A percentile compares a stretch with the other conserved stretches of the same genome.
Conservation (phyloP, 37 sponge, comb jelly and placozoan genomes). For the Geodia barretti region DNA sequence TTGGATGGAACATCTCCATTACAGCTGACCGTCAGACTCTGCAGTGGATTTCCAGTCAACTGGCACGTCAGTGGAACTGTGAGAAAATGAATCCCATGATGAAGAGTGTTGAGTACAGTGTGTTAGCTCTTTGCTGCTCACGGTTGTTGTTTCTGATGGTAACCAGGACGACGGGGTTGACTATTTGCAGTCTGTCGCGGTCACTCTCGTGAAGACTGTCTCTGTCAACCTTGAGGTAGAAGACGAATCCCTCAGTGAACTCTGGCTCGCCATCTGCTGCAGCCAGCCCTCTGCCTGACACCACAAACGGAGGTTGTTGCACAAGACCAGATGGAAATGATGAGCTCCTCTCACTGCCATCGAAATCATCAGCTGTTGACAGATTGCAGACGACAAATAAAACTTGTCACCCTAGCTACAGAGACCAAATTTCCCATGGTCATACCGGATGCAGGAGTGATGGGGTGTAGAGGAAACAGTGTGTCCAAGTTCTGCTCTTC, state of each 20-base stretch:
- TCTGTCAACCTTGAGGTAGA: neutral
- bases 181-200: neutral
- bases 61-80: too few species aligned
- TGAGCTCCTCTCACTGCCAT: neutral
- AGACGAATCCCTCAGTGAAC: neutral
- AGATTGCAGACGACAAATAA: too few species aligned
- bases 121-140: too few species aligned
- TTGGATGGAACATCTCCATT: too few species aligned
- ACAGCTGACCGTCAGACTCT: too few species aligned
- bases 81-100: too few species aligned
- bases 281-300: neutral
- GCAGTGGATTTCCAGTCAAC: too few species aligned
- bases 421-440: too few species aligned
- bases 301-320: neutral
- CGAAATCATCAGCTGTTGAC: neutral
- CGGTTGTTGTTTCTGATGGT: neutral
- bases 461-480: neutral
- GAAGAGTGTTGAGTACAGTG: too few species aligned
- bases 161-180: neutral
- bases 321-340: neutral
- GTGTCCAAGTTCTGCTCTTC: neutral
- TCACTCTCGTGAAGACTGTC: neutral
- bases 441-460: neutral
- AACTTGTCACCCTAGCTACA: too few species aligned
- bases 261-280: neutral